phyloP scores from a whole-genome alignment of 2,113 vertebrate species.

The Pavo muticus region DNA sequence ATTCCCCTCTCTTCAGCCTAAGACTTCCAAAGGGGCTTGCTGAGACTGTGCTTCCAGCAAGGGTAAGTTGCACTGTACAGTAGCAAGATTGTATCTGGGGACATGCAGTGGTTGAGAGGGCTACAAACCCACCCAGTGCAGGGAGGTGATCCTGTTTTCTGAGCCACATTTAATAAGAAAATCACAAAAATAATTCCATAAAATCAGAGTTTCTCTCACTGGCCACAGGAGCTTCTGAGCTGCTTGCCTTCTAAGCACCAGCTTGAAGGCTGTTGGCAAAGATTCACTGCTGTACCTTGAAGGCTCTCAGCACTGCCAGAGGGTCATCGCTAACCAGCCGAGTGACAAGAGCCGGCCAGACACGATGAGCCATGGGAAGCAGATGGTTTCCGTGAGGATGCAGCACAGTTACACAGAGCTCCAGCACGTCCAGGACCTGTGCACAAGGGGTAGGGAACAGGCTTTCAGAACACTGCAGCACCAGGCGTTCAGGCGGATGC shows the following conservation, averaged over 20 bases:
- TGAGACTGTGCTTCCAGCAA: neutral
- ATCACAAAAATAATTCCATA: neutral
- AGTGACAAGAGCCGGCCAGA: constrained; percentile 89
- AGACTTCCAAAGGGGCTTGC: neutral
- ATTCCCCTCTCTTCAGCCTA: neutral
- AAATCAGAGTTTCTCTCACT: neutral
- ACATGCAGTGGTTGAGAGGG: neutral
- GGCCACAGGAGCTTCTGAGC: neutral
- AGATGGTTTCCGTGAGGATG: constrained; percentile 84
- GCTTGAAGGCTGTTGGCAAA: constrained; percentile 12
- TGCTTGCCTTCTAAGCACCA: neutral
- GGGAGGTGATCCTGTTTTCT: neutral
- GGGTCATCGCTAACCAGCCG: constrained; percentile 90
- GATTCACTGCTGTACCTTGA: constrained; percentile 80
- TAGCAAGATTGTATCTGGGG: neutral
- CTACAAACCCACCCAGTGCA: neutral
- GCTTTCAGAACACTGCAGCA: neutral
- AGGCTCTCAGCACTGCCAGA: constrained; percentile 88
- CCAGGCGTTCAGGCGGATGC: neutral
- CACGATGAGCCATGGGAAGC: constrained; percentile 91
- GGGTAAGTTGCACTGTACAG: neutral
- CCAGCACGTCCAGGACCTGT: constrained; percentile 89
- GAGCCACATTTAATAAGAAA: neutral
- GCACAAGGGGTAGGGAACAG: neutral
- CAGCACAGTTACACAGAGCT: constrained; percentile 85